Evolutionary conservation across 1,140 invertebrate genomes (phyloP).

Genomic region (Telenomus remus): DNA sequence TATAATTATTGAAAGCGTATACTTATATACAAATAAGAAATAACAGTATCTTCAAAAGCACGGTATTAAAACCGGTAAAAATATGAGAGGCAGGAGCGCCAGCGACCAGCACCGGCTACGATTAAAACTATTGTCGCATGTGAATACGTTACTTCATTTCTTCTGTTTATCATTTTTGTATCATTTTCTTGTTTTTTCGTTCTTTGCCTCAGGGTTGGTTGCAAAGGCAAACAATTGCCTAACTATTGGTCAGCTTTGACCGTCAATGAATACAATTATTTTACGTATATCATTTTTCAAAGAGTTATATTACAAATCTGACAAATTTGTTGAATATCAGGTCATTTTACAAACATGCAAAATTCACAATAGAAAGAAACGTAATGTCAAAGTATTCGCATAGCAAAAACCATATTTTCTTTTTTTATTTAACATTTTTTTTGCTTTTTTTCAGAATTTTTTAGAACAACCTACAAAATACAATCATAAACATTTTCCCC

Average conservation of each 20-base stretch:
- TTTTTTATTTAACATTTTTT: conserved; percentile 5
- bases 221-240: conserved; percentile 23
- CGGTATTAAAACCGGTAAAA: conserved; percentile 9
- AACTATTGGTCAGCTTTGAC: background rate
- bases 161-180: conserved; percentile 34
- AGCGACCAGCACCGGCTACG: conserved; percentile 59
- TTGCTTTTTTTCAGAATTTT: too few species aligned
- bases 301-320: conserved; percentile 25
- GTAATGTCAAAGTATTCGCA: conserved; percentile 1
- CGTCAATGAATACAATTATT: conserved; percentile 7
- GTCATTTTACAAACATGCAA: conserved; percentile 33
- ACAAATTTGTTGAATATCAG: conserved; percentile 3
- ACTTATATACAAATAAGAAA: background rate
- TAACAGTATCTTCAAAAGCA: background rate
- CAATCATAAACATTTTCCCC: conserved; percentile 10
- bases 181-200: conserved; percentile 1
- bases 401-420: too few species aligned
- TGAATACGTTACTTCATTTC: conserved; percentile 47
- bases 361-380: conserved; percentile 19
- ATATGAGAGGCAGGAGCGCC: conserved; percentile 53
- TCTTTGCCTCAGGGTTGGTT: conserved; percentile 32
- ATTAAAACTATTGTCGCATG: too few species aligned
- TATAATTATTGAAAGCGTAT: too few species aligned
- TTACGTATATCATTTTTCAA: conserved; percentile 13
- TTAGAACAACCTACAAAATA: too few species aligned